phyloP scores from a whole-genome alignment of 1,140 invertebrate species.

The Sweltsa coloradensis region DNA sequence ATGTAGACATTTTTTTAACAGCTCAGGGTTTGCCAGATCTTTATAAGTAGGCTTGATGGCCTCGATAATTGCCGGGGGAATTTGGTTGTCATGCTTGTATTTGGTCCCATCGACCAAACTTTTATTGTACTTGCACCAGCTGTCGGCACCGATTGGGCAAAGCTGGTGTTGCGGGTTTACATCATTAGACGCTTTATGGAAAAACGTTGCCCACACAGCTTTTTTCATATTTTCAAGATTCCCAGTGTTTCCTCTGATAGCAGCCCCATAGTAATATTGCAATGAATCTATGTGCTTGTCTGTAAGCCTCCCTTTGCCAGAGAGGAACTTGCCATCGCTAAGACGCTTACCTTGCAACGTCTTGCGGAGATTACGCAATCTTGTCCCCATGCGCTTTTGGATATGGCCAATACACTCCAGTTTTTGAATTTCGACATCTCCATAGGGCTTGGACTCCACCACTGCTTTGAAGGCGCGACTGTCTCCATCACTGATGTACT shows the following conservation, averaged over 20 bases:
- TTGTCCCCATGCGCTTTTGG: conserved; percentile 14
- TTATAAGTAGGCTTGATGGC: conserved; percentile 12
- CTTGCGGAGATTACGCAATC: conserved; percentile 1
- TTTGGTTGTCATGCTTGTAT: conserved; percentile 7
- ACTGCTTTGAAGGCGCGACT: conserved; percentile 13
- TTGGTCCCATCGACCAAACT: conserved; percentile 12
- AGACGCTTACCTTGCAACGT: conserved; percentile 1
- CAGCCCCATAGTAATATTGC: conserved; percentile 16
- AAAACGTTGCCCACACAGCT: conserved; percentile 17
- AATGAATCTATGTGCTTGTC: conserved; percentile 11
- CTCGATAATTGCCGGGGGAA: conserved; percentile 11
- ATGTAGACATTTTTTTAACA: conserved; percentile 17
- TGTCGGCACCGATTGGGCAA: conserved; percentile 21
- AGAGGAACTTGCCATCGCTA: conserved; percentile 6
- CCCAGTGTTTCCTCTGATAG: conserved; percentile 14
- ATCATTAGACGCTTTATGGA: conserved; percentile 13
- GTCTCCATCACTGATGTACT: conserved; percentile 17
- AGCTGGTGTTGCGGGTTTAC: conserved; percentile 16
- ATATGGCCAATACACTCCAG: conserved; percentile 16
- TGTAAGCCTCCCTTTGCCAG: conserved; percentile 13
- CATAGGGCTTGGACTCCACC: conserved; percentile 14
- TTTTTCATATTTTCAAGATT: conserved; percentile 11
- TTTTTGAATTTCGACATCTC: conserved; percentile 13
- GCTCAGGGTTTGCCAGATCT: conserved; percentile 9
- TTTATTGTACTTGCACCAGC: conserved; percentile 24